Evolutionary conservation across 2,888 invertebrate genomes (phyloP), one percentile per base, ranked within the genome.

Genomic region (Ariolimax columbianus): DNA sequence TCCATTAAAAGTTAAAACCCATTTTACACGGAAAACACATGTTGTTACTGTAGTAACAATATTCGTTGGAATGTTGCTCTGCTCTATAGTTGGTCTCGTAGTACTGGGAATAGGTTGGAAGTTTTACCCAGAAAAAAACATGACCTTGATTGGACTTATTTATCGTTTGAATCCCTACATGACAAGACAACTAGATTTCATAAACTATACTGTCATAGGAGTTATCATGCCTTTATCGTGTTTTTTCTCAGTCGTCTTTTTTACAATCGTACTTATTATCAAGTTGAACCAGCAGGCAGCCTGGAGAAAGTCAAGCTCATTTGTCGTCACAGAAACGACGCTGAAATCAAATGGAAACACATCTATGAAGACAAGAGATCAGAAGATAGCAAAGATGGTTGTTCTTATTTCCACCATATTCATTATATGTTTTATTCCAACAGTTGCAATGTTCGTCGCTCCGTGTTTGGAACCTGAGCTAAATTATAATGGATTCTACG

Each of bases 171-270:
- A 38, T 36, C 36, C 51, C 1, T 17, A 51, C 55, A 55, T 19
- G 11, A 51, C 36, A 14, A 36, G 55, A 36, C 19, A 36, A 4
- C 6, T 36, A 33, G 77, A 77, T 26, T 0, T 36, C 0, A 14
- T 77, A 23, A n/a, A 33, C 2, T 77, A 23, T 36, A 36, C 55
- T 4, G n/a, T 77, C 17, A 77, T 36, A 55, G 77, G 77, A 55
- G 33, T 68, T 6, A 66, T 19, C 80, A 89, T 77, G 77, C 77
- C 77, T 26, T 17, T 77, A 55, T 14, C 77, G 1, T 77, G 55
- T 55, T 55, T 77, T 14, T 9, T 68, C 4, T 26, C 30, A 30
- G 30, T 40, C 3, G 40, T 51, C 11, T 6, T 47, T 11, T 81
- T 11, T 81, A 70, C 68, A 9, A 0, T 9, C 11, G 23, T 70